Base-by-base conservation (phyloP, 2,797 vertebrate genomes). In the Leuciscus waleckii region DNA sequence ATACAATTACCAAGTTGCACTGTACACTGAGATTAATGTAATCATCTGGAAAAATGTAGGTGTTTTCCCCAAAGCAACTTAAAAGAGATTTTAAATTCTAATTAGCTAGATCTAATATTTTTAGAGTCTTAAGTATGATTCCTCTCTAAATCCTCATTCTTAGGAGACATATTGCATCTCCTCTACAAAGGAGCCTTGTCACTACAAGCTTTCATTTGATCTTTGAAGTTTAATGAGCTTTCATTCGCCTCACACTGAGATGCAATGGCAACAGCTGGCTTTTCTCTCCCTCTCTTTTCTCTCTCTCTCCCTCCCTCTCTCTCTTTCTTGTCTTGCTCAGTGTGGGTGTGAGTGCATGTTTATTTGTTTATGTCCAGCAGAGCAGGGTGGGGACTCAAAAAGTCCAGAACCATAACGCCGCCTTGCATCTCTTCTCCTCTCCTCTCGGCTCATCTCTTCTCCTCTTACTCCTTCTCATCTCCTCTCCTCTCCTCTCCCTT, bases 201-300 rank as follows among this genome's bases (percentile, higher is more conserved):
- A 83, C 83, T 88, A 85, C 87, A 69, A 76, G 85, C 83, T 61
- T 86, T 84, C 84, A 85, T 89, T 89, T 90, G 88, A 90, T 90
- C 87, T 89, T 89, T 88, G 85, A 87, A 88, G 87, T 90, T 90
- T 90, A 90, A 90, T 90, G 90, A 89, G 87, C 89, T 89, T 88
- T 90, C 86, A 85, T 88, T 90, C 86, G 84, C 86, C 90, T 88
- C 89, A 87, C 88, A 86, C 84, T 89, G 88, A 88, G 90, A 89
- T 86, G 90, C 79, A 85, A 89, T 84, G 86, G 90, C 71, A 90
- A 90, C 90, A 90, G 89, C 90, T 89, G 90, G 86, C 83, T 82
- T 77, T 71, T 77, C 63, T 65, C 75, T 58, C 58, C n/a, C 54
- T 61, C 51, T 75, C 67, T 82, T 79, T 43, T 83, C 88, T 87